phyloP scores from a whole-genome alignment of 2,797 vertebrate genomes.

The Spea hammondii region DNA sequence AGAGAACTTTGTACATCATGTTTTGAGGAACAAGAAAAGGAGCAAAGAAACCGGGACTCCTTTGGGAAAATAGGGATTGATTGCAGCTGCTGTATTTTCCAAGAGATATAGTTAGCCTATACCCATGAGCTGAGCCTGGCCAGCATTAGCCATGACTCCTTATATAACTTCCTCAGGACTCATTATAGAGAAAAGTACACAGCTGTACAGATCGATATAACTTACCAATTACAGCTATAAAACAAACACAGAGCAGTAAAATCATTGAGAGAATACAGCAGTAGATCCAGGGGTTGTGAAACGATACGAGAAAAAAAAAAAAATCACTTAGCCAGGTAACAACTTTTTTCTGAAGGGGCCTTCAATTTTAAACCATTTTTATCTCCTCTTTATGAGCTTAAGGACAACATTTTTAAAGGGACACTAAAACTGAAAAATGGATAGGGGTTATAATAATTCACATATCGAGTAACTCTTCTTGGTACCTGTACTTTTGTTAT shows the following conservation, averaged over 20 bases:
- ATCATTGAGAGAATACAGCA: slow-evolving; percentile 13
- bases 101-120: slow-evolving; percentile 36
- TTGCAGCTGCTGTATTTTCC: slow-evolving; percentile 30
- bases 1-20: slow-evolving; percentile 23
- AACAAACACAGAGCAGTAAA: slow-evolving; percentile 21
- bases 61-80: slow-evolving; percentile 14
- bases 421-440: background rate
- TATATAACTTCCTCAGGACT: slow-evolving; percentile 37
- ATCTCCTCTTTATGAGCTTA: background rate
- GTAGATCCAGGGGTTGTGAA: background rate
- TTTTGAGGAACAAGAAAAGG: background rate
- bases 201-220: slow-evolving; percentile 40
- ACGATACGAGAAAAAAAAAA: slow-evolving; percentile 19
- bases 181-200: slow-evolving; percentile 30
- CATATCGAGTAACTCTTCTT: no score
- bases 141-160: slow-evolving; percentile 36
- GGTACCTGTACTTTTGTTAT: no score
- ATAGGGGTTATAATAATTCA: no score
- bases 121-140: slow-evolving; percentile 26
- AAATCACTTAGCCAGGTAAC: background rate
- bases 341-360: background rate
- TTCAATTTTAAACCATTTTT: background rate
- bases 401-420: background rate
- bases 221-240: slow-evolving; percentile 41
- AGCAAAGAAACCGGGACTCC: slow-evolving; percentile 8